A percentile compares a stretch with the other conserved stretches of the same genome.
phyloP scores from a whole-genome alignment of 2,113 vertebrate genomes.

The Aplodontia rufa region DNA sequence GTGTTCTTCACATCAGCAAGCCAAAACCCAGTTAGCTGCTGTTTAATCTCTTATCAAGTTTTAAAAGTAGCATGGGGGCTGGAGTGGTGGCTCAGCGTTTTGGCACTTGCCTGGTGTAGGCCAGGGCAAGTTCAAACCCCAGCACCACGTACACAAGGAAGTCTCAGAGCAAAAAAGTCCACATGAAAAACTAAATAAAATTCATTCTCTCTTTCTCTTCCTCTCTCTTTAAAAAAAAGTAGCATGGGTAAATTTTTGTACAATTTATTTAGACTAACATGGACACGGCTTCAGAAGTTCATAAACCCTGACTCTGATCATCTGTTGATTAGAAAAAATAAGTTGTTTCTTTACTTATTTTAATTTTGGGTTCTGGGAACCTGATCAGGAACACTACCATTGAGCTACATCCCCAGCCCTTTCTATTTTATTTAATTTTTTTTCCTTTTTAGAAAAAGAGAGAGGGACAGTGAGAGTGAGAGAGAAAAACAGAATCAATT shows the following conservation, averaged over 20 bases:
- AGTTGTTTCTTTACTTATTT: neutral
- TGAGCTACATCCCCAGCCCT: neutral
- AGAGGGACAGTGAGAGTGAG: too few species aligned
- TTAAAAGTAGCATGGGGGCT: neutral
- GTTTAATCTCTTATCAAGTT: neutral
- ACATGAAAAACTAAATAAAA: too few species aligned
- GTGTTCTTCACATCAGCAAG: neutral
- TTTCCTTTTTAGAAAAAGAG: too few species aligned
- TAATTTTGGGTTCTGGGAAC: neutral
- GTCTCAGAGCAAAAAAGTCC: too few species aligned
- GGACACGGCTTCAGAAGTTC: neutral
- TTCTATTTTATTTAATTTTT: too few species aligned
- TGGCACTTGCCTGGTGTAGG: too few species aligned
- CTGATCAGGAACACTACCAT: neutral
- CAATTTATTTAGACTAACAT: conserved; percentile 24
- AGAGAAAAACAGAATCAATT: too few species aligned
- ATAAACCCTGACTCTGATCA: neutral
- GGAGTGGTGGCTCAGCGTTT: too few species aligned
- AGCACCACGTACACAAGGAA: too few species aligned
- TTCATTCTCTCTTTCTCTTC: neutral
- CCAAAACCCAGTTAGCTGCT: neutral
- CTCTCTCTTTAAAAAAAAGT: neutral
- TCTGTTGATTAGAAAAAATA: neutral
- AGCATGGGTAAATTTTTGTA: neutral
- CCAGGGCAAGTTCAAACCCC: too few species aligned